Evolutionary conservation across 2,888 invertebrate species (phyloP), one percentile per base, ranked within the genome.

Genomic region (Anarsia innoxiella): DNA sequence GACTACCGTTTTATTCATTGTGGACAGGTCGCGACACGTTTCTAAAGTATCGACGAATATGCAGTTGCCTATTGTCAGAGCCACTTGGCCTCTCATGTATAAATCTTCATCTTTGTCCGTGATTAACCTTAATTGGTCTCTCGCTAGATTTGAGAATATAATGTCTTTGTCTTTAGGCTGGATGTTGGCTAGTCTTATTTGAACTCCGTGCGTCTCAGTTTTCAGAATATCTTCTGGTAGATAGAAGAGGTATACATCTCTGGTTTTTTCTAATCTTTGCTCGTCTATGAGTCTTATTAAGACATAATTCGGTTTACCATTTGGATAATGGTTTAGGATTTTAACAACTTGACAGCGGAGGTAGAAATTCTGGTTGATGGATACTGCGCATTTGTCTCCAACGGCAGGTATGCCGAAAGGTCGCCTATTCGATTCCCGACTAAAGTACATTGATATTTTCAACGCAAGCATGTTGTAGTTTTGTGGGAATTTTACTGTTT

Each of bases 41-140:
- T 88, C 86, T 25, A 92, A 59, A 2, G 89, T 88, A 36, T 90
- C 86, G 1, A 93, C 72, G 84, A 91, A 91, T 23, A 93, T 57
- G 1, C 86, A 87, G 42, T 89, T 85, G 0, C 88, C 88, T 15
- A 92, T 55, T 32, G 89, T 87, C 44, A 90, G 59, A 4, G 69
- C 61, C 23, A 91, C 80, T 58, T 86, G 66, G 2, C 78, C 86
- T 44, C 69, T 71, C 44, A 86, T 49, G 34, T 69, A 72, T n/a
- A 76, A 15, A 12, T 71, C 64, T n/a, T 74, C 67, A 23, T 73
- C 66, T 9, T 48, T 51, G 1, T 69, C 68, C 0, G 68, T 65
- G 1, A 72, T 56, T 42, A 49, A 55, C 40, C 62, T 69, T 1
- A 85, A 44, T 1, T 60, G 47, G 3, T 69, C 41, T 43, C 48